Evolutionary conservation across 2,888 invertebrate genomes (phyloP), one percentile per base, ranked within the genome.

Genomic region (Leptinotarsa peninsularis): DNA sequence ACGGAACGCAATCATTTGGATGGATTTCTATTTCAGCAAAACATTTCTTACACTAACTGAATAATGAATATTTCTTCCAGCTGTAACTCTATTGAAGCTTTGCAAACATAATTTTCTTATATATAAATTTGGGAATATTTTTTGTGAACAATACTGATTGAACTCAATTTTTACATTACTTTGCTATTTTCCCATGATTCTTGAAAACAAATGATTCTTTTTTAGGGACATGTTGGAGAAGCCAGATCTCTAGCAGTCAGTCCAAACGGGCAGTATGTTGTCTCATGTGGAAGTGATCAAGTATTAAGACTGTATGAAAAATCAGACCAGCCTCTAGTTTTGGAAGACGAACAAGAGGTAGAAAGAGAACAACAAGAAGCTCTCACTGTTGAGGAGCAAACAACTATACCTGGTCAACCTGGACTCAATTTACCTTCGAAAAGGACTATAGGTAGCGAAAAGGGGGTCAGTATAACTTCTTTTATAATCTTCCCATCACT

Each of bases 311-410:
- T 98, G 75, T 97, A 93, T 91, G 92, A 96, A 87, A 93, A 95
- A 84, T 94, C 96, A 0, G 93, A 94, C 54, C 97, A 99, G 88
- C 93, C 95, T 3, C 90, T 99, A 66, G 95, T 99, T n/a, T 89
- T 99, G 15, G 94, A 97, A 84, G 99, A 99, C 86, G 93, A 95
- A 76, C 93, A 94, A 82, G 98, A 99, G 85, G 91, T 94, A 85
- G 95, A 94, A 84, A 93, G 96, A 54, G 95, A 95, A 86, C 93
- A 94, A 79, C 90, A 92, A 82, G 93, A 94, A 85, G 90, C 90
- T 81, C 89, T 95, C 33, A 94, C 93, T 17, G 94, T 94, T 0
- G 94, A 94, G 0, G 94, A 95, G 74, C 91, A 91, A 85, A 92
- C 93, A 4, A 88, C 91, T 0, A 91, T 94, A 1, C 92, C 93